Conservation (phyloP, 2,113 vertebrate genomes). For the Platysternon megacephalum region DNA sequence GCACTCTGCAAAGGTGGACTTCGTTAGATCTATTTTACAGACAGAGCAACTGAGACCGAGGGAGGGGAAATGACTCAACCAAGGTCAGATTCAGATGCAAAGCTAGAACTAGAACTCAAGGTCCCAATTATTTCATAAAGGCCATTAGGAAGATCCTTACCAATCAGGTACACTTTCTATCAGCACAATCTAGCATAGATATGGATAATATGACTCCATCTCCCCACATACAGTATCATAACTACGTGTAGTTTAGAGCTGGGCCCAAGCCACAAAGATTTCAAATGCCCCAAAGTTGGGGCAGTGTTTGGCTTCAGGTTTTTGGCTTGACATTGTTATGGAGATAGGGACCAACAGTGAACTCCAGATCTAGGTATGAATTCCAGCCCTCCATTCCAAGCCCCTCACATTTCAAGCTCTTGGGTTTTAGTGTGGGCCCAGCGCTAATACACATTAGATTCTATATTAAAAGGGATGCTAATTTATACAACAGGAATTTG, state of each 20-base stretch:
- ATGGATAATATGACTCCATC: accelerated
- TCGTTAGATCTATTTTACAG: background rate
- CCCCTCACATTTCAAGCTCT: background rate
- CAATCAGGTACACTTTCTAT: background rate
- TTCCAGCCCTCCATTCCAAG: background rate
- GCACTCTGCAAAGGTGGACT: background rate
- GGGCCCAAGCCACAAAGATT: background rate
- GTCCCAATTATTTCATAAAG: background rate
- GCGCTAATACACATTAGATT: background rate
- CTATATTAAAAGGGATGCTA: background rate
- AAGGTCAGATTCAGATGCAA: background rate
- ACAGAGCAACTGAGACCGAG: background rate
- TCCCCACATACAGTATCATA: background rate
- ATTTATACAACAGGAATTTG: accelerated
- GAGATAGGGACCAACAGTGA: background rate
- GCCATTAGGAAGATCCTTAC: background rate
- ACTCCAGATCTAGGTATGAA: background rate
- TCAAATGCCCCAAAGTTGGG: background rate
- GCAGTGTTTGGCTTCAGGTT: background rate
- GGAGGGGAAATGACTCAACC: background rate
- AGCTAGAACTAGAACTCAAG: background rate
- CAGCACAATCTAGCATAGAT: background rate
- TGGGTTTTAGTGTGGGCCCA: background rate
- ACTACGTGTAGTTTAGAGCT: background rate
- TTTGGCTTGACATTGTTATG: background rate